phyloP scores from a whole-genome alignment of 2,113 vertebrate species.

The Cynocephalus volans region DNA sequence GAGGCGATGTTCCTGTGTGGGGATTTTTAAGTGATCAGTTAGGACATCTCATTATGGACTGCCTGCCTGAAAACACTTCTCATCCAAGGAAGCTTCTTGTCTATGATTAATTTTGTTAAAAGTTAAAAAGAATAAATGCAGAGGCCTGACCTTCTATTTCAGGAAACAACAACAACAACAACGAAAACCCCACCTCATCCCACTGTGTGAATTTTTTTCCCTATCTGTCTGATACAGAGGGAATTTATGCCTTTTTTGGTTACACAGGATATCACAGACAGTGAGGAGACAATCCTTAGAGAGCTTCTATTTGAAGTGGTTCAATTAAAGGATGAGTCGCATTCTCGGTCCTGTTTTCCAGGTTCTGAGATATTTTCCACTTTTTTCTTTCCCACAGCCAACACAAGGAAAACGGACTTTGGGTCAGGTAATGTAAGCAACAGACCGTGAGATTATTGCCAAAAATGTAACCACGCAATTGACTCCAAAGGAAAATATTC shows the following conservation, averaged over 20 bases:
- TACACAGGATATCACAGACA: slow-evolving; percentile 76
- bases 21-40: slow-evolving; percentile 75
- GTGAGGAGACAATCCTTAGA: slow-evolving; percentile 68
- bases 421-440: slow-evolving; percentile 89
- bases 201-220: slow-evolving; percentile 68
- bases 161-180: not conserved
- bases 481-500: slow-evolving; percentile 83
- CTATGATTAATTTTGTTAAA: slow-evolving; percentile 83
- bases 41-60: slow-evolving; percentile 74
- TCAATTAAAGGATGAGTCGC: slow-evolving; percentile 77
- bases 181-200: slow-evolving; percentile 12
- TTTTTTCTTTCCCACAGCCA: slow-evolving; percentile 87
- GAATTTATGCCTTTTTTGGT: slow-evolving; percentile 65
- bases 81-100: slow-evolving; percentile 84
- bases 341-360: slow-evolving; percentile 72
- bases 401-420: slow-evolving; percentile 81
- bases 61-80: slow-evolving; percentile 83
- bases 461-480: slow-evolving; percentile 83
- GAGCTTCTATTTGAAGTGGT: slow-evolving; percentile 69
- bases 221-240: slow-evolving; percentile 70
- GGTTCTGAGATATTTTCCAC: slow-evolving; percentile 83
- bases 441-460: slow-evolving; percentile 80
- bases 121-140: slow-evolving; percentile 71
- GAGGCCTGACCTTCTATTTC: slow-evolving; percentile 81
- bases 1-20: slow-evolving; percentile 75